phyloP scores from a whole-genome alignment of 1,140 invertebrate genomes.

The Forficula auricularia region DNA sequence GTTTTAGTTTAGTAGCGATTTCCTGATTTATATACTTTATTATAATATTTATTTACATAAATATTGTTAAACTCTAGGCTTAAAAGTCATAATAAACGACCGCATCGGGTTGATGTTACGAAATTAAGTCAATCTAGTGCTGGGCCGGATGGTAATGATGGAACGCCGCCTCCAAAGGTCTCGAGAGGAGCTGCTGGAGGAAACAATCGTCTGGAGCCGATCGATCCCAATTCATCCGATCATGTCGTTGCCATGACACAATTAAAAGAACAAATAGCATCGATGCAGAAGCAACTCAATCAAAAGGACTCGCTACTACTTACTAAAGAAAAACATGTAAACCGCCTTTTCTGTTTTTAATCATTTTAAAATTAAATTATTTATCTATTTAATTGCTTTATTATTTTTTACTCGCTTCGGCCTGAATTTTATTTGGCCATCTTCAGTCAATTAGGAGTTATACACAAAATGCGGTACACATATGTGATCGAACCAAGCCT shows the following conservation, averaged over 20 bases:
- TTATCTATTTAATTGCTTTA: not conserved
- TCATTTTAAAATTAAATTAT: not conserved
- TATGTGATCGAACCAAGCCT: too few species aligned
- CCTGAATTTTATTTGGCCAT: too few species aligned
- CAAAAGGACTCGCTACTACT: slow-evolving; percentile 73
- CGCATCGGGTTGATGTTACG: slow-evolving; percentile 50
- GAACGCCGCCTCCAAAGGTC: slow-evolving; percentile 28
- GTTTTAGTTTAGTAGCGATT: slow-evolving; percentile 7
- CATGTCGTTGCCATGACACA: slow-evolving; percentile 88
- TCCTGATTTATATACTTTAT: slow-evolving; percentile 4
- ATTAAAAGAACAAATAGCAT: slow-evolving; percentile 81
- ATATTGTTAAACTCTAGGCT: too few species aligned
- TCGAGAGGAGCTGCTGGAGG: slow-evolving; percentile 24
- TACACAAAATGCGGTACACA: too few species aligned
- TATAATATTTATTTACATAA: too few species aligned
- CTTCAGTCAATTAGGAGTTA: too few species aligned
- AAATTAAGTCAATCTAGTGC: slow-evolving; percentile 35
- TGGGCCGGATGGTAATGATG: slow-evolving; percentile 22
- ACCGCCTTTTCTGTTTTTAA: slow-evolving; percentile 10
- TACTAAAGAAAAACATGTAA: slow-evolving; percentile 78
- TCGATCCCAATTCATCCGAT: slow-evolving; percentile 77
- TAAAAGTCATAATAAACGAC: slow-evolving; percentile 50
- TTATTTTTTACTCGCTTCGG: not conserved
- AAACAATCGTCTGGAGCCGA: slow-evolving; percentile 22
- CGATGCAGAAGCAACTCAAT: slow-evolving; percentile 71